Conservation (phyloP, 1,140 invertebrate species). For the Pygmarrhopalites habei region DNA sequence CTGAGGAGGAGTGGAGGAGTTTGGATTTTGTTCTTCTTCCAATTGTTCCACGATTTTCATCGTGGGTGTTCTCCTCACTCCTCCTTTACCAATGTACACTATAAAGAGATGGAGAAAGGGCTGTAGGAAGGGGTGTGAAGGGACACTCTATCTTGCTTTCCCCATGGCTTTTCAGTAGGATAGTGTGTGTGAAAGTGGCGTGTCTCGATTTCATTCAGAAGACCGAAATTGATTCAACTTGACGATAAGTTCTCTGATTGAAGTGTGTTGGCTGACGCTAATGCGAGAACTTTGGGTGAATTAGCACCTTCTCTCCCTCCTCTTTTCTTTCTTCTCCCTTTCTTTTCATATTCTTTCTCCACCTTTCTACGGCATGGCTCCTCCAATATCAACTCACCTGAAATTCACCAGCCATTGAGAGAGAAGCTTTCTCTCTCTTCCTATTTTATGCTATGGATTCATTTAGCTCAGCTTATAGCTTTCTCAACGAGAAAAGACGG, state of each 20-base stretch:
- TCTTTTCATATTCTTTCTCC: too few species aligned
- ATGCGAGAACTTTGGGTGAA: constrained; percentile 1
- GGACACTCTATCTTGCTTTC: not conserved
- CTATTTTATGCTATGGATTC: too few species aligned
- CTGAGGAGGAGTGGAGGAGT: too few species aligned
- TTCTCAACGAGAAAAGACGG: too few species aligned
- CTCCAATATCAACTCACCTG: too few species aligned
- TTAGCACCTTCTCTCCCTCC: not conserved
- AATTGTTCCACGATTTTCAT: too few species aligned
- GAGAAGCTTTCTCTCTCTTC: too few species aligned
- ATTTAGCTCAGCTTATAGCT: too few species aligned
- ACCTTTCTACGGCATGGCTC: too few species aligned
- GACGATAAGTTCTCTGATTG: constrained; percentile 5
- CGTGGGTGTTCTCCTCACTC: too few species aligned
- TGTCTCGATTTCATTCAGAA: not conserved
- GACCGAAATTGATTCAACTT: not conserved
- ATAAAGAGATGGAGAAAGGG: not conserved
- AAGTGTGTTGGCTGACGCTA: constrained; percentile 2
- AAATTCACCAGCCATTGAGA: too few species aligned
- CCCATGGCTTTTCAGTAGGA: not conserved
- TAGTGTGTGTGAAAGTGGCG: not conserved
- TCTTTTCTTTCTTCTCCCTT: not conserved
- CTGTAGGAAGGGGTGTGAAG: not conserved
- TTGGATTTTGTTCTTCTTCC: too few species aligned
- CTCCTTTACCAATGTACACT: not conserved